These are phyloP conservation scores for Lagopus leucura DNA, from an alignment of 2,113 vertebrate species.

Conservation along the genomic window DNA sequence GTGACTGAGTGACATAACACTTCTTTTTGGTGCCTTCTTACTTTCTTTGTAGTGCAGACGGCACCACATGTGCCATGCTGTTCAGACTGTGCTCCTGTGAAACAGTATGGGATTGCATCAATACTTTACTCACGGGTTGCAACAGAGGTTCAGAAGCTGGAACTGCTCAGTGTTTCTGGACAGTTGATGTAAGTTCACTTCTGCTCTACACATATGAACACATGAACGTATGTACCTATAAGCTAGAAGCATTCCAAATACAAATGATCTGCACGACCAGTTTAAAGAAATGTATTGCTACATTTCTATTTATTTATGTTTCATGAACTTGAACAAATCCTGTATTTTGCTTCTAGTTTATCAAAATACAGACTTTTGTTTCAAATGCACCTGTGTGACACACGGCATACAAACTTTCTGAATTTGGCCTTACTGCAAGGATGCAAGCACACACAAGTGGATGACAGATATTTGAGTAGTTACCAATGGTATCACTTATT, in stretches of 20 bases:
- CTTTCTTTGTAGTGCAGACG: conserved; percentile 26
- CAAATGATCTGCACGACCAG: not conserved
- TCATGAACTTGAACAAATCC: not conserved
- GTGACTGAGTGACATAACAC: not conserved
- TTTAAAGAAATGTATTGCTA: not conserved
- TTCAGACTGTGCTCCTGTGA: not conserved
- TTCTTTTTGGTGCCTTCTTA: conserved; percentile 4
- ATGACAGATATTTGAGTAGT: not conserved
- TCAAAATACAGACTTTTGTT: not conserved
- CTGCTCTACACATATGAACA: not conserved
- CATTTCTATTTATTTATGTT: not conserved
- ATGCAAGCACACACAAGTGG: not conserved
- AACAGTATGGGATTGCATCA: not conserved
- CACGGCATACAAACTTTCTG: not conserved
- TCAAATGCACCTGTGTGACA: not conserved
- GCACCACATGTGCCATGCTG: not conserved
- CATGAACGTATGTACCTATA: not conserved
- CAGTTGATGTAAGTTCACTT: not conserved
- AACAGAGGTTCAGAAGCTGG: not conserved
- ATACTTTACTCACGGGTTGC: not conserved
- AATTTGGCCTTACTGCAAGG: not conserved
- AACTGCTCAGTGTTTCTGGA: not conserved
- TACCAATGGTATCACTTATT: not conserved
- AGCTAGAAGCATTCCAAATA: not conserved
- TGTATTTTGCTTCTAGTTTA: not conserved